These are phyloP conservation scores for Pseudocheirus occidentalis DNA, from an alignment of 2,797 vertebrate genomes.

Conservation along the genomic window DNA sequence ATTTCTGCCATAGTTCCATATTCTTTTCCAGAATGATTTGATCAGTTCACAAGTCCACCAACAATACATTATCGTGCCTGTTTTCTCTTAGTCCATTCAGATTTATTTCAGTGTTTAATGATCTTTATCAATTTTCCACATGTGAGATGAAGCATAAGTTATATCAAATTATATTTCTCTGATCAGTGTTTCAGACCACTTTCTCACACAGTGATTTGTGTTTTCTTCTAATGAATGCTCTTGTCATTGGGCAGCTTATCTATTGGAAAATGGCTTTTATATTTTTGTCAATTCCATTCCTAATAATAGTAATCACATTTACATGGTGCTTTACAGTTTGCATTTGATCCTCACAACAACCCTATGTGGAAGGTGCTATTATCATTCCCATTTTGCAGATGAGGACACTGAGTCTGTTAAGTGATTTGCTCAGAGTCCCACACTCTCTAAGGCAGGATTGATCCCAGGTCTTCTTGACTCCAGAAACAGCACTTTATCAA, in stretches of 20 bases:
- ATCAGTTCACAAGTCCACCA: neutral
- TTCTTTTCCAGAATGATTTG: neutral
- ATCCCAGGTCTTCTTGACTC: neutral
- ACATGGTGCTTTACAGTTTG: neutral
- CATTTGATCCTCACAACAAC: neutral
- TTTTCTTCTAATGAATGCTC: neutral
- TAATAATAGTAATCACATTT: neutral
- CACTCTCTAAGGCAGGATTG: neutral
- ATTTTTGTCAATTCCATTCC: neutral
- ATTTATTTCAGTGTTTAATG: neutral
- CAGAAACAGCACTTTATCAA: neutral
- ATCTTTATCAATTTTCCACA: neutral
- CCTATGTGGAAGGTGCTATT: neutral
- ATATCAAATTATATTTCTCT: neutral
- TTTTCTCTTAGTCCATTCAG: neutral
- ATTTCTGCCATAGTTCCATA: neutral
- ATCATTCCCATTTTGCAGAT: neutral
- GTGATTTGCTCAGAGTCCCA: neutral
- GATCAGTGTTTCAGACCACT: neutral
- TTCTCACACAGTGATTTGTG: neutral
- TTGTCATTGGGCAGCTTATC: neutral
- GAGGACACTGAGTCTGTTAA: neutral
- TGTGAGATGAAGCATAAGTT: neutral
- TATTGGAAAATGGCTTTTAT: neutral
- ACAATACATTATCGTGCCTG: neutral